phyloP scores from a whole-genome alignment of 2,888 invertebrate species.

The Serrognathus titanus region DNA sequence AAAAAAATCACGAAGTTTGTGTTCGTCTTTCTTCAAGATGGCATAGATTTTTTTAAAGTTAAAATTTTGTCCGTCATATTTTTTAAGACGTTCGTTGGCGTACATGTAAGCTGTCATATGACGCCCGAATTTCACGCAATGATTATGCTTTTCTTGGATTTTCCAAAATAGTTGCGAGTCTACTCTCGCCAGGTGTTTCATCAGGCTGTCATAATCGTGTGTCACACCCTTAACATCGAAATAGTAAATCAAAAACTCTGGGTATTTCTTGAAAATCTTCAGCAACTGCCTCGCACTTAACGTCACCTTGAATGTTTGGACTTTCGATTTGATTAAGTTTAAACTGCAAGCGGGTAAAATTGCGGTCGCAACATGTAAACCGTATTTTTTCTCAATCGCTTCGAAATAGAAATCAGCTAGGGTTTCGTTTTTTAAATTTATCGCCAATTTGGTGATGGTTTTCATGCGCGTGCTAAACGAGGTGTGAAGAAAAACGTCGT shows the following conservation, averaged over 20 bases:
- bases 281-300: slow-evolving; percentile 13
- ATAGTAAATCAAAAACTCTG: slow-evolving; percentile 15
- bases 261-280: slow-evolving; percentile 15
- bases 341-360: slow-evolving; percentile 17
- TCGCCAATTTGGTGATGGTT: slow-evolving; percentile 13
- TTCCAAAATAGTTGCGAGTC: slow-evolving; percentile 7
- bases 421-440: slow-evolving; percentile 10
- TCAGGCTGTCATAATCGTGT: neutral
- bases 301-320: slow-evolving; percentile 7
- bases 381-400: neutral
- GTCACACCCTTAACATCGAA: slow-evolving; percentile 4
- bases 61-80: neutral
- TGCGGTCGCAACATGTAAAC: slow-evolving; percentile 9
- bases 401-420: slow-evolving; percentile 5
- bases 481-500: slow-evolving; percentile 16
- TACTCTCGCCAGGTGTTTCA: slow-evolving; percentile 7
- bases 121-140: slow-evolving; percentile 7
- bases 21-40: slow-evolving; percentile 1
- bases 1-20: slow-evolving; percentile 1
- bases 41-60: slow-evolving; percentile 1
- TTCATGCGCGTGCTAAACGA: slow-evolving; percentile 16
- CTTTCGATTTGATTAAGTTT: slow-evolving; percentile 7
- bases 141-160: slow-evolving; percentile 8
- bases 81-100: neutral
- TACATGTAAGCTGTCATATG: slow-evolving; percentile 10